Evolutionary conservation across 2,113 vertebrate genomes (phyloP), one percentile per base, ranked within the genome.

Genomic region (Brienomyrus longianalis): DNA sequence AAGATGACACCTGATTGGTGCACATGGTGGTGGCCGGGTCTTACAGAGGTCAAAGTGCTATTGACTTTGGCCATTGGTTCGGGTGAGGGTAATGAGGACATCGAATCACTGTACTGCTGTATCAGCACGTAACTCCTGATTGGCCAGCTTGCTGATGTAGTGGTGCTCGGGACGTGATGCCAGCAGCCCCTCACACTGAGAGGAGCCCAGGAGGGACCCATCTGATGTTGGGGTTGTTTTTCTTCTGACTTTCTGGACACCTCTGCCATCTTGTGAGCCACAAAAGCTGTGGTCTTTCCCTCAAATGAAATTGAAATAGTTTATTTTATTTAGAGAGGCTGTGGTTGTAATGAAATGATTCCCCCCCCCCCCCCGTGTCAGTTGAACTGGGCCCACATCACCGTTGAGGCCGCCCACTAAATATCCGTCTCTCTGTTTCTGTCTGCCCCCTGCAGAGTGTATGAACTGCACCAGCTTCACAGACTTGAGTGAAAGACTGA

Each of bases 391-490:
- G 2, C 47, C 83, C 88, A 89, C 66, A 8, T 27, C n/a, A 23
- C n/a, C 3, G 39, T 45, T 70, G 54, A 31, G 31, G 23, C 80
- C 15, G 15, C 80, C 62, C 39, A 31, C 13, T 90, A 66, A 90
- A 47, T 51, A 27, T 83, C 17, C 74, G 15, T 80, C 19, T 87
- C n/a, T 86, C 50, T 74, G 2, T 88, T 43, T 83, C 52, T 80
- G 2, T 83, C 85, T 87, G 35, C 27, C 77, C 77, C 52, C 43
- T 45, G 9, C 39, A 97, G 97, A 97, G 93, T 97, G 97, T 90
- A 96, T 97, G 96, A 97, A 97, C 93, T 97, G 97, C 91, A 97
- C 96, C 0, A 94, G 94, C 77, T 95, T 96, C 3, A 94, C 94
- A 0, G 95, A 96, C 9, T 95, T 97, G 95, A 96, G 91, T 0